A percentile compares a stretch with the other conserved stretches of the same genome.
Conservation (phyloP, 2,888 invertebrate genomes). For the Mimas tiliae region DNA sequence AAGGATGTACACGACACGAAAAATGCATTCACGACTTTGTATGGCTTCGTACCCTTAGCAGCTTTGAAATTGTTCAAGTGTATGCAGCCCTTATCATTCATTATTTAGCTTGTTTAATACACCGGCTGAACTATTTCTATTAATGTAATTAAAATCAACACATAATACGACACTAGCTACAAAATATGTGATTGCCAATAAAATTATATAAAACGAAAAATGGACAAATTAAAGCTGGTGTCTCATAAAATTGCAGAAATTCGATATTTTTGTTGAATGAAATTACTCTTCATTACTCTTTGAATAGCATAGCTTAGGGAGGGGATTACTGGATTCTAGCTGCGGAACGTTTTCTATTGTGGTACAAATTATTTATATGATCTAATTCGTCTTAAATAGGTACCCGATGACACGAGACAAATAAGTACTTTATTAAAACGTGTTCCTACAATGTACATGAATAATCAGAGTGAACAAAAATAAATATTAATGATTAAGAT, state of each 20-base stretch:
- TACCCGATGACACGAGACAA: no score
- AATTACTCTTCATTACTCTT: no score
- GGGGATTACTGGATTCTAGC: no score
- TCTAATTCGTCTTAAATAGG: no score
- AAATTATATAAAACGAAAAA: conserved; percentile 19
- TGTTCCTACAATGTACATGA: no score
- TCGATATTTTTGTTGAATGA: not conserved
- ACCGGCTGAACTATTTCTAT: conserved; percentile 45
- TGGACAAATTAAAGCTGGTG: not conserved
- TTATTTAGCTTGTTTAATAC: conserved; percentile 66
- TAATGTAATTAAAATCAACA: conserved; percentile 40
- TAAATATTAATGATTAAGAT: no score
- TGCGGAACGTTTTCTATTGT: no score
- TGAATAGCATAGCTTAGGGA: no score
- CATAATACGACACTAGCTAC: conserved; percentile 40
- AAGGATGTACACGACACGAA: conserved; percentile 93
- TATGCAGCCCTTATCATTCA: conserved; percentile 90
- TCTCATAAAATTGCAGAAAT: not conserved
- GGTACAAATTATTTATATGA: no score
- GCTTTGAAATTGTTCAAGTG: conserved; percentile 92
- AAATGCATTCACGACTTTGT: conserved; percentile 92
- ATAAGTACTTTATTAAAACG: no score
- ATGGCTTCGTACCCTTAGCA: conserved; percentile 89
- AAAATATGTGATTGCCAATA: conserved; percentile 6
- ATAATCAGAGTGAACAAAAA: no score